Conservation (phyloP, 2,888 invertebrate species). For the Abrostola triplasia region DNA sequence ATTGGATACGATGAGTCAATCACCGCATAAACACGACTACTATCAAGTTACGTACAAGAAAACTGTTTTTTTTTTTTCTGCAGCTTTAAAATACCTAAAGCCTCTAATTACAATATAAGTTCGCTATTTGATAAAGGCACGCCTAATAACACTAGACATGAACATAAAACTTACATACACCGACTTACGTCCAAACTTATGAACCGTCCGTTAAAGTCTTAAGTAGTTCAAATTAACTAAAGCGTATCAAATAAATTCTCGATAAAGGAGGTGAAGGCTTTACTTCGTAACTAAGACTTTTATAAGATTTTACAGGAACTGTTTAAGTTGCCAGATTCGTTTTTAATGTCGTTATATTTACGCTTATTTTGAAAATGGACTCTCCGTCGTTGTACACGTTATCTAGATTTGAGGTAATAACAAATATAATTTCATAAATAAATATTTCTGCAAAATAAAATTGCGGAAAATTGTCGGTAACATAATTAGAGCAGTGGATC, state of each 20-base stretch:
- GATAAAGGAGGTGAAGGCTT: slow-evolving; percentile 25
- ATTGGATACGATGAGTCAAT: too few species aligned
- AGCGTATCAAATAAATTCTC: slow-evolving; percentile 47
- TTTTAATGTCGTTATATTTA: too few species aligned
- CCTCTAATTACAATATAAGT: not conserved
- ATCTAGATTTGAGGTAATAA: too few species aligned
- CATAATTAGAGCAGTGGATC: too few species aligned
- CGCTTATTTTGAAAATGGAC: too few species aligned
- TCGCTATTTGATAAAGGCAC: not conserved
- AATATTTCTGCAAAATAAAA: too few species aligned
- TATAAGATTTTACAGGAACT: slow-evolving; percentile 32
- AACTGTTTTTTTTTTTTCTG: too few species aligned
- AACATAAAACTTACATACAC: slow-evolving; percentile 4
- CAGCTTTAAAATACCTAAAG: not conserved
- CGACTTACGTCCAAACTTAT: slow-evolving; percentile 13
- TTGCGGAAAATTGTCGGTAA: too few species aligned
- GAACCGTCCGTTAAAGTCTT: slow-evolving; percentile 7
- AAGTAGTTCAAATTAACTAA: slow-evolving; percentile 38
- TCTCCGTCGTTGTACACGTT: too few species aligned
- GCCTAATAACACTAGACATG: not conserved
- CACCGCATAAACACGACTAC: too few species aligned
- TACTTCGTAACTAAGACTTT: slow-evolving; percentile 39
- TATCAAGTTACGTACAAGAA: too few species aligned
- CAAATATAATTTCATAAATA: too few species aligned
- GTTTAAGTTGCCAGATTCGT: slow-evolving; percentile 15